These are phyloP conservation scores for Perodicticus potto DNA, from an alignment of 2,797 vertebrate genomes.

Conservation along the genomic window DNA sequence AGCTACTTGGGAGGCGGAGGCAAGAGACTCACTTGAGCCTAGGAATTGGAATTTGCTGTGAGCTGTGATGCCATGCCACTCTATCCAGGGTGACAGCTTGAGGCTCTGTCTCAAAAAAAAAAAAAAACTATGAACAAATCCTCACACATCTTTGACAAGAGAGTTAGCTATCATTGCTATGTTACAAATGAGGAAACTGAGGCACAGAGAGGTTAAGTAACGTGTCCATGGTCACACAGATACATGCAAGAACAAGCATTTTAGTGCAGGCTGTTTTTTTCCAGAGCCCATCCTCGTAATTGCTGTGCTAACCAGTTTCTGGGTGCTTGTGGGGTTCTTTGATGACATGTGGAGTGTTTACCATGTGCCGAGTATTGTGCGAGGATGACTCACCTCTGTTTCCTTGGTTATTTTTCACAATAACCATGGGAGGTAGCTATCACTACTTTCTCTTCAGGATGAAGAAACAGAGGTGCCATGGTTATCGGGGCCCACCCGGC, in stretches of 20 bases:
- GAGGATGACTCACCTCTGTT: not conserved
- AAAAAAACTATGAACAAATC: too few relatives aligned
- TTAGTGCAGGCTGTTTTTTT: not conserved
- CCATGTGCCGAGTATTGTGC: not conserved
- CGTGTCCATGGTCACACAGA: not conserved
- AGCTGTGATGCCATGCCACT: too few relatives aligned
- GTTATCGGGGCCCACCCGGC: not conserved
- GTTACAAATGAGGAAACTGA: constrained; percentile 40
- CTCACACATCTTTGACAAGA: not conserved
- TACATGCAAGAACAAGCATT: not conserved
- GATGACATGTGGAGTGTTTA: not conserved
- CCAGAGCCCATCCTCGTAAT: not conserved
- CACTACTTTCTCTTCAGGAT: not conserved
- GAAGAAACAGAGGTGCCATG: not conserved
- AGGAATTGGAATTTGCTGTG: too few relatives aligned
- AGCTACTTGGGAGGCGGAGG: too few relatives aligned
- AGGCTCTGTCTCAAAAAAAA: too few relatives aligned
- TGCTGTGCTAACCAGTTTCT: not conserved
- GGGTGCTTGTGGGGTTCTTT: not conserved
- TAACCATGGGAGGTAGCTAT: not conserved
- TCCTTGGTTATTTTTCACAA: not conserved
- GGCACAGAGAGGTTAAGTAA: not conserved
- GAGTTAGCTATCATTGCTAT: not conserved
- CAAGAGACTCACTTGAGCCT: too few relatives aligned
- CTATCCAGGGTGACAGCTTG: too few relatives aligned